Conservation (phyloP, 2,888 invertebrate genomes). For the Melanotus villosus region DNA sequence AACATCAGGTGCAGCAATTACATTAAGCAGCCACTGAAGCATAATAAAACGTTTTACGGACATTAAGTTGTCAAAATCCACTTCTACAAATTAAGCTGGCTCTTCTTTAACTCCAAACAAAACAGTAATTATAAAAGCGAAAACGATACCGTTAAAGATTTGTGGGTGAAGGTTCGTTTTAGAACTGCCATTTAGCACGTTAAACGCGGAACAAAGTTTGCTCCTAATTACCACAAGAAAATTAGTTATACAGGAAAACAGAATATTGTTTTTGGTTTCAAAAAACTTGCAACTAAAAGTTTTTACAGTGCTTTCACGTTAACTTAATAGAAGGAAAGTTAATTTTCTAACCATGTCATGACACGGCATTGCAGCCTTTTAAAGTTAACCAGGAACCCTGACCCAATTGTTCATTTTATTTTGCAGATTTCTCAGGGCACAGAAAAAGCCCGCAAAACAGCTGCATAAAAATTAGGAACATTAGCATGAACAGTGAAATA, state of each 20-base stretch:
- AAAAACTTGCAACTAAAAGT: neutral
- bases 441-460: too few species aligned
- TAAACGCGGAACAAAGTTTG: neutral
- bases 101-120: neutral
- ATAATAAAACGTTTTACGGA: neutral
- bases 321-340: slow-evolving; percentile 2
- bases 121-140: neutral
- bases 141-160: too few species aligned
- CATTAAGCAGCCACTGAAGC: neutral
- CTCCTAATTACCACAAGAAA: neutral
- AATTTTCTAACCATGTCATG: slow-evolving; percentile 2
- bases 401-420: neutral
- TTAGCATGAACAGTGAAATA: too few species aligned
- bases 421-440: too few species aligned
- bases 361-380: neutral
- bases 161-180: too few species aligned
- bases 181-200: too few species aligned
- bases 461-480: too few species aligned
- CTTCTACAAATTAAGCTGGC: neutral
- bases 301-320: slow-evolving; percentile 5
- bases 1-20: neutral
- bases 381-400: neutral
- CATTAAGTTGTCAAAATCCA: neutral
- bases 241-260: neutral
- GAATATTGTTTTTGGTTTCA: slow-evolving; percentile 3